Percentiles rank a stretch among this genome's conserved stretches.
phyloP scores from a whole-genome alignment of 2,797 vertebrate genomes.

The Ateles fusciceps region DNA sequence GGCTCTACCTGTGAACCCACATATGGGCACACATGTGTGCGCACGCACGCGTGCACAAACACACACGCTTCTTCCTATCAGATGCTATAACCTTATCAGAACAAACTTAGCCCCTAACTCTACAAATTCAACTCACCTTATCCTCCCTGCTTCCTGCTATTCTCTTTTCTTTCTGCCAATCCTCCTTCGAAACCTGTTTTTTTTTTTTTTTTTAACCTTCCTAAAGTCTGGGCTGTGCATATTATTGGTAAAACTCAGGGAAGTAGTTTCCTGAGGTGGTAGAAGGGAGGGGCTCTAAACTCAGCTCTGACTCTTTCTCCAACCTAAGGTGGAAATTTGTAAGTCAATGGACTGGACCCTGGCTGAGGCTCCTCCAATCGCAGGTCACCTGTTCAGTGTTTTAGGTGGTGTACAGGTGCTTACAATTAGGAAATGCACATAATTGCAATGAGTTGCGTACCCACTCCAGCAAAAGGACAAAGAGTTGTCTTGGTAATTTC shows the following conservation, averaged over 20 bases:
- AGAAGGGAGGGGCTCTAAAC: background rate
- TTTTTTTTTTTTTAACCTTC: background rate
- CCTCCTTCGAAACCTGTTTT: background rate
- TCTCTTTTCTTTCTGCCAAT: background rate
- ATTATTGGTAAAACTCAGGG: background rate
- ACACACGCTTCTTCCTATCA: background rate
- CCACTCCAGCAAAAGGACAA: background rate
- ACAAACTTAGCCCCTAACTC: background rate
- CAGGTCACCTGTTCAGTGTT: fast-evolving
- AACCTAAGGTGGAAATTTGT: background rate
- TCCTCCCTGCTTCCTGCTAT: background rate
- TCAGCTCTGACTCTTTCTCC: background rate
- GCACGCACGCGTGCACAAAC: background rate
- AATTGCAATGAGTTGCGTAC: background rate
- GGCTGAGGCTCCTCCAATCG: fast-evolving
- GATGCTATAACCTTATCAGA: background rate
- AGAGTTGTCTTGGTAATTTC: background rate
- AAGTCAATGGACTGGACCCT: background rate
- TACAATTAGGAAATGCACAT: background rate
- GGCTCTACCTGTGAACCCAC: background rate
- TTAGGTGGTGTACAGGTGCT: background rate
- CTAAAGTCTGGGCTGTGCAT: background rate
- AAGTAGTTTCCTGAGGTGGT: background rate
- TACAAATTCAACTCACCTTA: background rate
- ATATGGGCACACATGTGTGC: background rate